Evolutionary conservation across 92 coral and sea anemone genomes (phyloP).

Genomic region (Epizoanthus ramosus): DNA sequence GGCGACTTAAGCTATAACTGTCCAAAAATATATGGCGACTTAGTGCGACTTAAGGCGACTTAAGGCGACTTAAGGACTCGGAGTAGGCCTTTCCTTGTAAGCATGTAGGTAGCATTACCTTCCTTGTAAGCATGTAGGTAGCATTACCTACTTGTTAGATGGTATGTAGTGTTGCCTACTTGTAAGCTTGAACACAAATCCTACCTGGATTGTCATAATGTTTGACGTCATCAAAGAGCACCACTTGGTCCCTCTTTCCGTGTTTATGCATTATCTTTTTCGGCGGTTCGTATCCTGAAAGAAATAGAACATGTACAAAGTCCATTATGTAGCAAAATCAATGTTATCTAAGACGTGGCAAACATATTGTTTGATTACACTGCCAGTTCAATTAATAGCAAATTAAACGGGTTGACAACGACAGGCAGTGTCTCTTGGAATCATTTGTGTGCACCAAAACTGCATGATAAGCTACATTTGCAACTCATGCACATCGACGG

Average conservation of each 20-base stretch:
- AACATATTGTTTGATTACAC: not conserved
- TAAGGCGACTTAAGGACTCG: too few relatives aligned
- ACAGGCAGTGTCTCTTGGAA: not conserved
- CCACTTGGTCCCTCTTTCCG: slow-evolving; percentile 86
- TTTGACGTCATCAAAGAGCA: slow-evolving; percentile 78
- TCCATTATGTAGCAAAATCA: not conserved
- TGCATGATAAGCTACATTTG: not conserved
- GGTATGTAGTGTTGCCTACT: not conserved
- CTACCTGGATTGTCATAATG: slow-evolving; percentile 61
- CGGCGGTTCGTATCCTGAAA: slow-evolving; percentile 78
- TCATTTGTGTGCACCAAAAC: slow-evolving; percentile 33
- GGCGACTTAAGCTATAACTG: too few relatives aligned
- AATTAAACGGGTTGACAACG: too few relatives aligned
- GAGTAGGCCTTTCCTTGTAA: too few relatives aligned
- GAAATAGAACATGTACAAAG: not conserved
- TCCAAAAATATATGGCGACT: too few relatives aligned
- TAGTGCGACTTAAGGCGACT: too few relatives aligned
- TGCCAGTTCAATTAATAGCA: not conserved
- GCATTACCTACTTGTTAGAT: too few relatives aligned
- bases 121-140: not conserved
- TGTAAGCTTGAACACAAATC: slow-evolving; percentile 1
- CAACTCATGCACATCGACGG: too few relatives aligned
- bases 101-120: too few relatives aligned
- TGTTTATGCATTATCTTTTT: slow-evolving; percentile 53
- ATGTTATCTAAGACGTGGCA: too few relatives aligned